These are phyloP conservation scores for Argyrosomus regius DNA, from an alignment of 2,797 vertebrate genomes.

Conservation along the genomic window DNA sequence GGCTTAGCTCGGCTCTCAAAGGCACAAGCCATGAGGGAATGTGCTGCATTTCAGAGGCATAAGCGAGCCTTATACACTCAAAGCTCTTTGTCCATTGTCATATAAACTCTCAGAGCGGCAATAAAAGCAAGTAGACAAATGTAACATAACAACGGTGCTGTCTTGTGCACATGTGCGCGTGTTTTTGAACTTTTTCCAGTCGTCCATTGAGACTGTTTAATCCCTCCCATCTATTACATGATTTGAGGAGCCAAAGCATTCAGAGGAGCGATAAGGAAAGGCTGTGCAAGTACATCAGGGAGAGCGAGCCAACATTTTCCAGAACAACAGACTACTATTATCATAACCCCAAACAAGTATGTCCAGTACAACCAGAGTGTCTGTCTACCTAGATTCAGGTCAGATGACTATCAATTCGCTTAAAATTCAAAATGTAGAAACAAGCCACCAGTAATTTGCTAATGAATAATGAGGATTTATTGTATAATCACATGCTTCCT, in stretches of 20 bases:
- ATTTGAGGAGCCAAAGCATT: conserved; percentile 55
- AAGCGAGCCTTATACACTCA: background rate
- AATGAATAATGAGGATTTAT: background rate
- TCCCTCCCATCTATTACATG: conserved; percentile 49
- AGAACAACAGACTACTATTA: conserved; percentile 54
- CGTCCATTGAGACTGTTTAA: conserved; percentile 38
- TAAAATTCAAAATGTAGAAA: background rate
- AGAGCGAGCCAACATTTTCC: conserved; percentile 51
- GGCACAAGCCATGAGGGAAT: conserved; percentile 39
- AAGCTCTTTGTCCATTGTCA: conserved; percentile 53
- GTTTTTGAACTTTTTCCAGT: conserved; percentile 55
- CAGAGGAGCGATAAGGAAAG: conserved; percentile 55
- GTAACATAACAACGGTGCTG: conserved; percentile 53
- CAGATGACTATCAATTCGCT: background rate
- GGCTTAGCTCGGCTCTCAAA: conserved; percentile 38
- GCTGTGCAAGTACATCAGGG: conserved; percentile 26
- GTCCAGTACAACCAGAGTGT: conserved; percentile 5
- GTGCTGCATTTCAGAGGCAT: conserved; percentile 32
- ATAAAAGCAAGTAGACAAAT: conserved; percentile 61
- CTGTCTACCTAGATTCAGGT: background rate
- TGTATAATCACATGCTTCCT: background rate
- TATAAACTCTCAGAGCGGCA: conserved; percentile 35
- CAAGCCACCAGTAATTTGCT: background rate
- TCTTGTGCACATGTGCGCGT: conserved; percentile 58
- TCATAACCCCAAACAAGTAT: conserved; percentile 46